phyloP scores from a whole-genome alignment of 2,797 vertebrate genomes.

The Amphiprion clarkii region DNA sequence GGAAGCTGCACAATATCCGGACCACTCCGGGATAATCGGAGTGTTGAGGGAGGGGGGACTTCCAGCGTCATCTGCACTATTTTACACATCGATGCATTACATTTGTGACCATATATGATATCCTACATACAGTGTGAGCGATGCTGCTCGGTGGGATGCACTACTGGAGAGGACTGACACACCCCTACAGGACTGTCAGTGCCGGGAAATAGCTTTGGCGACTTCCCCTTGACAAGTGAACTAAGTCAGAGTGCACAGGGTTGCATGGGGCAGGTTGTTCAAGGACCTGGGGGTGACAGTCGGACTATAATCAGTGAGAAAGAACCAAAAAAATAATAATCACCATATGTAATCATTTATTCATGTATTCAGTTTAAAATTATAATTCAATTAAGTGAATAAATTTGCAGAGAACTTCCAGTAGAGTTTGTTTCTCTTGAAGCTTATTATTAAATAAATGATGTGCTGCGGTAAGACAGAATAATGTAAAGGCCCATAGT shows the following conservation, averaged over 20 bases:
- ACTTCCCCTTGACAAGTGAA: conserved; percentile 63
- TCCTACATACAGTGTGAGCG: conserved; percentile 3
- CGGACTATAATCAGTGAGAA: conserved; percentile 40
- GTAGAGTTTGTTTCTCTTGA: conserved; percentile 15
- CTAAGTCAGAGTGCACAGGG: conserved; percentile 51
- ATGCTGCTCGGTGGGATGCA: conserved; percentile 39
- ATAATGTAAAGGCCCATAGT: not conserved
- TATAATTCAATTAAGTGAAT: conserved; percentile 8
- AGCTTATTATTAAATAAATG: conserved; percentile 7
- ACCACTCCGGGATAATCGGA: conserved; percentile 13
- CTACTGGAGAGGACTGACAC: conserved; percentile 63
- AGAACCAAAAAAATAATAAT: conserved; percentile 1
- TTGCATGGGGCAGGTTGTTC: conserved; percentile 40
- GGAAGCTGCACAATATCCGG: conserved; percentile 26
- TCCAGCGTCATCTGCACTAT: conserved; percentile 1
- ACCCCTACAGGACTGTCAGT: conserved; percentile 66
- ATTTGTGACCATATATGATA: not conserved
- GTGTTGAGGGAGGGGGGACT: conserved; percentile 12
- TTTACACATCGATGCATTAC: not conserved
- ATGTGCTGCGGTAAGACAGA: not conserved
- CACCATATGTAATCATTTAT: conserved; percentile 7
- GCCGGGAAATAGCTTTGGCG: conserved; percentile 46
- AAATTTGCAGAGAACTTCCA: not conserved
- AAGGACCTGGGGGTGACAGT: conserved; percentile 42
- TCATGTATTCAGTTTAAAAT: conserved; percentile 33